Base-by-base conservation (phyloP, 2,113 vertebrate species). In the Malurus melanocephalus region DNA sequence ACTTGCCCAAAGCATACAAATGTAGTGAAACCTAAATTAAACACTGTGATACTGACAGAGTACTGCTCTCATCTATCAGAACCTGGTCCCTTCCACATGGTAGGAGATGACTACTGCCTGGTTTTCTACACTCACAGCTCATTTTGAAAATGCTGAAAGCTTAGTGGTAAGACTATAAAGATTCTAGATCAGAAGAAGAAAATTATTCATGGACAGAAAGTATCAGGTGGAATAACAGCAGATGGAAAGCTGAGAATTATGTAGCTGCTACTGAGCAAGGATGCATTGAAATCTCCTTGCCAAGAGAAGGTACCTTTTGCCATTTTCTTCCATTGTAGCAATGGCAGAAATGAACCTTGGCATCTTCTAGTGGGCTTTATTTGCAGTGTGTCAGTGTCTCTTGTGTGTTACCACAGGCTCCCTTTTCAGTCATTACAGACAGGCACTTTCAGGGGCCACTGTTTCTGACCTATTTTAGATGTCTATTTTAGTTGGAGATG, bases 391-490 rank as follows among this genome's bases (percentile, higher is more conserved):
- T 26, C 60, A 24, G 8, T 15, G 59, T 49, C 77, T 64, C 69
- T 35, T 72, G 26, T 77, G 49, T 6, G 4, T 52, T 87, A 81
- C 45, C 66, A 75, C 17, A 71, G 38, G 42, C 46, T 92, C 53
- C n/a, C 53, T 60, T 75, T 78, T 57, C 76, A 86, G 73, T 38
- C 77, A 88, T 11, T 30, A 78, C 73, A 83, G 59, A 65, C 23
- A 88, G 26, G 42, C 11, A 0, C 18, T 92, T 92, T 84, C 45
- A 88, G 90, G 80, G 90, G 88, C 69, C 90, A 92, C 69, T 68
- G 80, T 69, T 92, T 92, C 92, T 87, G 94, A 92, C 94, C 95
- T 95, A 84, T 92, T 95, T 95, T 84, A 88, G 57, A 46, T 57
- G 56, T 68, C 92, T 95, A 95, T 95, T 95, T 94, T 60, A 76